Evolutionary conservation across 2,888 invertebrate species (phyloP).

Genomic region (Lycia hirtaria): DNA sequence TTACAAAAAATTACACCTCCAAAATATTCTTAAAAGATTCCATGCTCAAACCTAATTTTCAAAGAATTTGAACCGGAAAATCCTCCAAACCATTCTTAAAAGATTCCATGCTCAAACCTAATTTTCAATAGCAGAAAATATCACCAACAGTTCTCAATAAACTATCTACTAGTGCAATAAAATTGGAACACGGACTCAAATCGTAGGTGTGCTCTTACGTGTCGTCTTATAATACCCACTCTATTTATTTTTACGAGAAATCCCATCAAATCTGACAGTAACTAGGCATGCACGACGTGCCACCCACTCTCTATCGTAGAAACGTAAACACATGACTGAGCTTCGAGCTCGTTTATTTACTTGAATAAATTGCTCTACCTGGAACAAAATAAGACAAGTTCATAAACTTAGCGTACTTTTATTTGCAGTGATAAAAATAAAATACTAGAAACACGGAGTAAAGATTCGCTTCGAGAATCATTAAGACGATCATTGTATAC

Average conservation of each 20-base stretch:
- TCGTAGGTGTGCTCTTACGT: constrained; percentile 23
- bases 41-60: no score
- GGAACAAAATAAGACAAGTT: no score
- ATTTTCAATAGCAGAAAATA: no score
- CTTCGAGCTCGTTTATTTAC: constrained; percentile 36
- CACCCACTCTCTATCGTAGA: constrained; percentile 34
- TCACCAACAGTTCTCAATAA: neutral
- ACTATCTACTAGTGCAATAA: constrained; percentile 4
- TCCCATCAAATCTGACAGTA: constrained; percentile 32
- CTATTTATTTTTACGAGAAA: constrained; percentile 28
- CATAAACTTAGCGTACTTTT: no score
- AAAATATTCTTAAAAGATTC: no score
- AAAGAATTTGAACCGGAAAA: no score
- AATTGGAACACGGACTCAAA: constrained; percentile 21
- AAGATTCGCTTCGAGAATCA: no score
- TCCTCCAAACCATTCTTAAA: no score
- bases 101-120: no score
- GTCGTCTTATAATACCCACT: constrained; percentile 25
- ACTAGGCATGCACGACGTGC: constrained; percentile 30
- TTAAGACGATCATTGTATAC: no score
- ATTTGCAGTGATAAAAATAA: neutral
- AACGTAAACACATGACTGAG: constrained; percentile 35
- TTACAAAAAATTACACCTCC: no score
- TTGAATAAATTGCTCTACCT: constrained; percentile 25
- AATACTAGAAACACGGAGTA: neutral